Base-by-base conservation (phyloP, 2,888 invertebrate species). In the Melolontha melolontha region DNA sequence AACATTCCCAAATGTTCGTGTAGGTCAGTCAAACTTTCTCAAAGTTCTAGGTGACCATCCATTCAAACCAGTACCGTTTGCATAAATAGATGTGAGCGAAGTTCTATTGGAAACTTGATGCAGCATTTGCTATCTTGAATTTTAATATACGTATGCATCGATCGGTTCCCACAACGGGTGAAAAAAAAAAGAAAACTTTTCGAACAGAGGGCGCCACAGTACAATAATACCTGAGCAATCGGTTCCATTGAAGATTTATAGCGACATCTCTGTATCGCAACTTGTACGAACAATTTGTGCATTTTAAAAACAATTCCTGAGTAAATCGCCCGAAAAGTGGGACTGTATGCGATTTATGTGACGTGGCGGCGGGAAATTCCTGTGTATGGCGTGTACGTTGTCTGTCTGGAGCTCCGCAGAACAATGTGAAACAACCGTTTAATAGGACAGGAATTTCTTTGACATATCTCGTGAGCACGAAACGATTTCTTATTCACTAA, bases 201-300 rank as follows among this genome's bases (percentile, higher is more conserved):
- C 7, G 34, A 8, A 34, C 34, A 34, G 34, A 34, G 34, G 34
- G 34, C 2, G 34, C 34, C 34, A 34, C 7, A 34, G 8, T 34
- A 34, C 34, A 34, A 4, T n/a, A 5, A 22, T 49, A 49, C 49
- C 49, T 49, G 49, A 49, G 10, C 49, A 17, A 11, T 49, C 8
- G 10, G 11, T 10, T 16, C 29, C 63, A 29, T 11, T 34, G 22
- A 55, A 49, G 57, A 66, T 66, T 66, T 66, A 50, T 49, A 39
- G 22, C 57, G 27, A 29, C 49, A 16, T 39, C 57, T 39, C 27
- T 12, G 47, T 49, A 55, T 44, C 54, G 52, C 65, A 54, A 57
- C 29, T 55, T 66, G 55, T 47, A 34, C 44, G 66, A 66, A 55
- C 66, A 66, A 65, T 65, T 65, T 65, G 54, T 44, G 54, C 65